phyloP scores from a whole-genome alignment of 2,888 invertebrate genomes.

The Coenonympha glycerion region DNA sequence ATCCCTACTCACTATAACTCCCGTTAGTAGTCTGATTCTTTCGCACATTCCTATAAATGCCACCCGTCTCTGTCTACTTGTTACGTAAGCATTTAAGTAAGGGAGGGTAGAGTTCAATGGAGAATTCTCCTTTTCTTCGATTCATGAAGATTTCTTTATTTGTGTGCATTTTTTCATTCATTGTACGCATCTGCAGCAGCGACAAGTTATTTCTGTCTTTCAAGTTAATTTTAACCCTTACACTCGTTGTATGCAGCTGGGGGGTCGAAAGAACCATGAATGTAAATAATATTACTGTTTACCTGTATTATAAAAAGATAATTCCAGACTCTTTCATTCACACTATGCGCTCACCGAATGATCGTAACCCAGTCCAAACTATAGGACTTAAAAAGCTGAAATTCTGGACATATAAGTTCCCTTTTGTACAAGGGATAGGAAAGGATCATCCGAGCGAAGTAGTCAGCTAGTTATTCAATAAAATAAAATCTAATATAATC shows the following conservation, averaged over 20 bases:
- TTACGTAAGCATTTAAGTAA: slow-evolving; percentile 24
- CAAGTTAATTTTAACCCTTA: slow-evolving; percentile 16
- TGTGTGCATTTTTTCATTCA: slow-evolving; percentile 6
- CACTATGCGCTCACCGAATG: no score
- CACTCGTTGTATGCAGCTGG: slow-evolving; percentile 16
- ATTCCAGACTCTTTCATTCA: no score
- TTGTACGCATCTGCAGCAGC: slow-evolving; percentile 18
- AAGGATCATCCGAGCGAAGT: no score
- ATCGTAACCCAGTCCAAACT: no score
- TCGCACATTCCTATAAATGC: slow-evolving; percentile 9
- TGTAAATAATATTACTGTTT: no score
- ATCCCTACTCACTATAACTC: slow-evolving; percentile 29
- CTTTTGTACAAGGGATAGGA: no score
- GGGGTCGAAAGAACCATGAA: not conserved
- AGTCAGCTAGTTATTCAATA: no score
- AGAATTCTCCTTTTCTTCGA: slow-evolving; percentile 41
- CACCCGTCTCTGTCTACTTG: slow-evolving; percentile 15
- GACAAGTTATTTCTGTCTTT: slow-evolving; percentile 22
- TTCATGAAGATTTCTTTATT: slow-evolving; percentile 29
- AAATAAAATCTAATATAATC: no score
- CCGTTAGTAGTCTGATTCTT: slow-evolving; percentile 49
- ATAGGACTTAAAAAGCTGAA: no score
- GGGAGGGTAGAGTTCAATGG: slow-evolving; percentile 46
- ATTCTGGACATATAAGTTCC: no score
- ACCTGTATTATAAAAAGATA: no score